Base-by-base conservation (phyloP, 2,113 vertebrate genomes). In the Upupa epops region DNA sequence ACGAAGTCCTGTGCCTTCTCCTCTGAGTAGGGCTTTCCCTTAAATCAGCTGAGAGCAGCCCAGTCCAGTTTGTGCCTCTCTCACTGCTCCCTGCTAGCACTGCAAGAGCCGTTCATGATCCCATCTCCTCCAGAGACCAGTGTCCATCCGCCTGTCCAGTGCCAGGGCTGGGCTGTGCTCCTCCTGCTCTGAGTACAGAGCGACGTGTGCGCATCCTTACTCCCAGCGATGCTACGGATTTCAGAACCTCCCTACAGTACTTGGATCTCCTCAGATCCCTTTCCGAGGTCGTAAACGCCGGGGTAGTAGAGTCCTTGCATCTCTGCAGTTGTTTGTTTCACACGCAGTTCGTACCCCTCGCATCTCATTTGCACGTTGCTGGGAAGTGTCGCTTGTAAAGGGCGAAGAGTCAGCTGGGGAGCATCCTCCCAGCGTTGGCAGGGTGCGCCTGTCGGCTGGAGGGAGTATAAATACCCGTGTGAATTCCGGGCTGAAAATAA, bases 201-300 rank as follows among this genome's bases (percentile, higher is more conserved):
- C 37, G 52, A 3, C 17, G 22, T 11, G 1, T 40, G 6, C 17
- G 4, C 31, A 1, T 34, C 6, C 13, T 4, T 34, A 2, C n/a
- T 64, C 22, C 74, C 36, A 46, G 5, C 17, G 25, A 28, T 37
- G 25, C 26, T 74, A 46, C 2, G 34, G 29, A 56, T 68, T 73
- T 84, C n/a, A 28, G 82, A 89, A 79, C 26, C 29, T 46, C 22
- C 34, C 55, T n/a, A n/a, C n/a, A n/a, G n/a, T n/a, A n/a, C n/a
- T n/a, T n/a, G n/a, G n/a, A n/a, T n/a, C n/a, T n/a, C n/a, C n/a
- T n/a, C n/a, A n/a, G n/a, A n/a, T n/a, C n/a, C n/a, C n/a, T n/a
- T n/a, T n/a, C n/a, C n/a, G n/a, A n/a, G n/a, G n/a, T n/a, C n/a
- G n/a, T n/a, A 48, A 91, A 69, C 49, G 21, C 22, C 56, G 36